phyloP scores from a whole-genome alignment of 2,113 vertebrate species.

The Ovibos moschatus region DNA sequence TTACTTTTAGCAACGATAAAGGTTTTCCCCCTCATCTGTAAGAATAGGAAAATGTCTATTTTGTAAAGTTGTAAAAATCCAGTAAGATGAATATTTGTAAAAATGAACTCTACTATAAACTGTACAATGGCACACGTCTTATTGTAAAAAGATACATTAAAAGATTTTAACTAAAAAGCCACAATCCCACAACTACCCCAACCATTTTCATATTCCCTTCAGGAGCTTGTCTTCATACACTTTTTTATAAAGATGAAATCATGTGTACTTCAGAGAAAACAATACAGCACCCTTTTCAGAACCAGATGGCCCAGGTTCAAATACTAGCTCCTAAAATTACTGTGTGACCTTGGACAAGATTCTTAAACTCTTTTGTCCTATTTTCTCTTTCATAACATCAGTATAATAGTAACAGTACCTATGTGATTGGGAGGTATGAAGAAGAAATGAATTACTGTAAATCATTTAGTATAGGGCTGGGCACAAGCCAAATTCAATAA shows the following conservation, averaged over 20 bases:
- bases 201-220: neutral
- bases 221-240: neutral
- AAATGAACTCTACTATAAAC: neutral
- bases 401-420: neutral
- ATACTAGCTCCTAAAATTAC: constrained; percentile 20
- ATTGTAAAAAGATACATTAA: neutral
- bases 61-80: constrained; percentile 5
- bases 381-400: neutral
- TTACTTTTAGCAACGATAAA: constrained; percentile 7
- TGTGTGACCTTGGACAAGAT: neutral
- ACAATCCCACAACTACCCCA: neutral
- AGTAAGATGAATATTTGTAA: neutral
- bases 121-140: neutral
- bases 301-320: neutral
- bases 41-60: constrained; percentile 11
- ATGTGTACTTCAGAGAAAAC: neutral
- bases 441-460: constrained; percentile 9
- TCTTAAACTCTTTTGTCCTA: constrained; percentile 18
- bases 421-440: neutral
- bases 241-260: neutral
- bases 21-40: neutral
- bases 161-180: neutral
- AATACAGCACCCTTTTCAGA: neutral
- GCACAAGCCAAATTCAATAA: neutral
- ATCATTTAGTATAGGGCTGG: neutral